Conservation (phyloP, 1,140 invertebrate genomes). For the Bombyx mandarina region DNA sequence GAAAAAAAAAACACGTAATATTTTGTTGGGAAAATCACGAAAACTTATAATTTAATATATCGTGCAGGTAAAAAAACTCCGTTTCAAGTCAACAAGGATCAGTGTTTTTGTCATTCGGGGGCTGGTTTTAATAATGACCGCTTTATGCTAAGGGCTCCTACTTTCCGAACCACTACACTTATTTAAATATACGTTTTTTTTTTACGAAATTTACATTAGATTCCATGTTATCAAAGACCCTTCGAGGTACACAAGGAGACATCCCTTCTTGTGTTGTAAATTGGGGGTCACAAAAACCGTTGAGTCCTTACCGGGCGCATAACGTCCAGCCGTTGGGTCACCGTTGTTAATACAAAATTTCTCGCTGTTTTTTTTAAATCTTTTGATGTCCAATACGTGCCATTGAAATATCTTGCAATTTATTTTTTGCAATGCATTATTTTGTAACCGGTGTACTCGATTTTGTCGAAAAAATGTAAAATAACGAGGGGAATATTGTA, state of each 20-base stretch:
- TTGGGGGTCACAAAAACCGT: slow-evolving; percentile 69
- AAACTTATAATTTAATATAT: too few relatives aligned
- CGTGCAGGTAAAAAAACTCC: too few relatives aligned
- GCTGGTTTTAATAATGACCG: slow-evolving; percentile 51
- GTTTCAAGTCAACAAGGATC: too few relatives aligned
- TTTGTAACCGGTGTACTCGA: slow-evolving; percentile 19
- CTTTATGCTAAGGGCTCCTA: slow-evolving; percentile 48
- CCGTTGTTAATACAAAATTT: slow-evolving; percentile 33
- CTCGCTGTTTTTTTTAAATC: slow-evolving; percentile 33
- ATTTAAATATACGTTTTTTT: slow-evolving; percentile 64
- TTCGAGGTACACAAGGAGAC: slow-evolving; percentile 34
- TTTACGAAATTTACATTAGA: slow-evolving; percentile 66
- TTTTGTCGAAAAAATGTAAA: slow-evolving; percentile 43
- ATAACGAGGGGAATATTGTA: slow-evolving; percentile 64
- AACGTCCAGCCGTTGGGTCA: slow-evolving; percentile 57
- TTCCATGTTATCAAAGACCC: slow-evolving; percentile 50
- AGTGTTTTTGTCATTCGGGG: slow-evolving; percentile 23
- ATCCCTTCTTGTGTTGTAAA: slow-evolving; percentile 62
- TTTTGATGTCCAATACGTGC: slow-evolving; percentile 36
- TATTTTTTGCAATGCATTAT: slow-evolving; percentile 42
- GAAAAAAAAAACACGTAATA: too few relatives aligned
- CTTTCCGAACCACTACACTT: slow-evolving; percentile 43
- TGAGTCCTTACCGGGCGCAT: slow-evolving; percentile 51
- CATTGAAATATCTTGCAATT: slow-evolving; percentile 47
- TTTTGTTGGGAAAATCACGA: too few relatives aligned